phyloP scores from a whole-genome alignment of 2,888 invertebrate species.

The Spisula subtruncata region DNA sequence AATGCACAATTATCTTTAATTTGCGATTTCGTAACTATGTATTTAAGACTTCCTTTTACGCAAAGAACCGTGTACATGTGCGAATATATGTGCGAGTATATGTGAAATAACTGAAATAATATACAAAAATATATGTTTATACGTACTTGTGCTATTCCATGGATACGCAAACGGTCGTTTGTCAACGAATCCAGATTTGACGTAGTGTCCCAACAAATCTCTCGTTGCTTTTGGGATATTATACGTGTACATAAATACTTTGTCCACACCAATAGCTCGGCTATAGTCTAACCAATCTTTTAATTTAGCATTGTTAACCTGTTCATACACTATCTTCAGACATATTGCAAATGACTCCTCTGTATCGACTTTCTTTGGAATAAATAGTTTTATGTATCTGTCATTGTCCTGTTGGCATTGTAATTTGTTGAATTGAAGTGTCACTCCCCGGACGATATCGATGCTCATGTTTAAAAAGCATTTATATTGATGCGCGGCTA shows the following conservation, averaged over 20 bases:
- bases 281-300: conserved; percentile 48
- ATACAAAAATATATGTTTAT: not conserved
- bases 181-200: conserved; percentile 29
- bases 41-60: too few species aligned
- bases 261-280: conserved; percentile 40
- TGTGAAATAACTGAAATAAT: too few species aligned
- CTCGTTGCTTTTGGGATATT: not conserved
- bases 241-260: conserved; percentile 45
- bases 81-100: too few species aligned
- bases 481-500: conserved; percentile 4
- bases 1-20: too few species aligned
- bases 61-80: too few species aligned
- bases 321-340: conserved; percentile 46
- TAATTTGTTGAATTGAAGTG: conserved; percentile 11
- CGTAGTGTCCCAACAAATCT: conserved; percentile 24
- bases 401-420: conserved; percentile 15
- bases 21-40: too few species aligned
- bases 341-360: conserved; percentile 42
- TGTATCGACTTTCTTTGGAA: not conserved
- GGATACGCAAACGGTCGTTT: conserved; percentile 35
- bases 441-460: conserved; percentile 14
- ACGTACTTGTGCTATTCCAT: conserved; percentile 25
- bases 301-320: not conserved
- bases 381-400: conserved; percentile 30
- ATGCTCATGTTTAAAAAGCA: conserved; percentile 21